Percentiles rank a stretch among this genome's conserved stretches.
These are phyloP conservation scores for Gallinago media DNA, from an alignment of 2,113 vertebrate species.

Conservation along the genomic window DNA sequence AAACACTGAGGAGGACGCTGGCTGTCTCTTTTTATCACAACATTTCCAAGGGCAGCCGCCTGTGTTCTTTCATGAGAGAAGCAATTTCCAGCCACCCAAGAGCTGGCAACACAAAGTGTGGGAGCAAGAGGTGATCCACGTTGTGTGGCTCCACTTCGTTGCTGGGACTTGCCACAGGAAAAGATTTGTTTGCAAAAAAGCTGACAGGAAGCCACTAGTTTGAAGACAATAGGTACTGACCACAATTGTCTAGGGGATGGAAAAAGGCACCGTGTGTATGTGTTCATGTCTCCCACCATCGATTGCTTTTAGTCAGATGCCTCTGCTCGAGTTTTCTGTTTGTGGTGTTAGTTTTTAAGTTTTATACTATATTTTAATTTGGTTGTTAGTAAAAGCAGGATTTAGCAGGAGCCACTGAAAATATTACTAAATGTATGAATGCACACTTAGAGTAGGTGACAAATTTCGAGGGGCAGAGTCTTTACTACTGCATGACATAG, in stretches of 20 bases:
- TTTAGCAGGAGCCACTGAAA: background rate
- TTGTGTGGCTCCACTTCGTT: background rate
- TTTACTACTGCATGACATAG: background rate
- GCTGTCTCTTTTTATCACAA: slow-evolving; percentile 33
- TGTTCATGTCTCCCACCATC: background rate
- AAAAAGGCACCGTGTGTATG: background rate
- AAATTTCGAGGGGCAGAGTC: background rate
- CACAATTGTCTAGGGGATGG: fast-evolving
- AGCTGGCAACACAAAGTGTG: background rate
- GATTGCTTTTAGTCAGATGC: background rate
- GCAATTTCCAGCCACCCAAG: background rate
- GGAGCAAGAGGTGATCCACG: background rate
- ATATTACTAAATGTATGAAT: background rate
- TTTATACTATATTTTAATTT: background rate
- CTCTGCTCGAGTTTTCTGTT: background rate
- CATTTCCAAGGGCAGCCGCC: fast-evolving
- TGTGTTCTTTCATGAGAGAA: background rate
- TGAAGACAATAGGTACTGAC: background rate
- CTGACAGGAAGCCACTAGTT: background rate
- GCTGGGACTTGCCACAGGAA: background rate
- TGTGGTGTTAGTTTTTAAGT: background rate
- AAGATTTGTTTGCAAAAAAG: background rate
- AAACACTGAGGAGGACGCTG: background rate
- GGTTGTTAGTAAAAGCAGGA: background rate
- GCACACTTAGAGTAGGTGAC: background rate